These are phyloP conservation scores for Camponotus floridanus DNA, from an alignment of 1,140 invertebrate genomes.

Conservation along the genomic window DNA sequence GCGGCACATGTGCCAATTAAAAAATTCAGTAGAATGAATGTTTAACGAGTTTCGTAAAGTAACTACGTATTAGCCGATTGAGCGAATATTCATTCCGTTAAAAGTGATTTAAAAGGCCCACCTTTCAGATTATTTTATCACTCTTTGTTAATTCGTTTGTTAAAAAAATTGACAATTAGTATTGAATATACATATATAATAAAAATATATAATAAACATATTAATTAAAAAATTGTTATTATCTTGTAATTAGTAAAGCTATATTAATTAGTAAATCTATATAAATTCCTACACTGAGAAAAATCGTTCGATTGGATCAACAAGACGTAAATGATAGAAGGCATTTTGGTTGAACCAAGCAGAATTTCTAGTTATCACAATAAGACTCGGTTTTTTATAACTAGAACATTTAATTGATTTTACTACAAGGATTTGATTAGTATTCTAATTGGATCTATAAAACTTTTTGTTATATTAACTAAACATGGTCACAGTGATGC, in stretches of 20 bases:
- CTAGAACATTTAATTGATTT: no score
- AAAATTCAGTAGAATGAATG: conserved; percentile 56
- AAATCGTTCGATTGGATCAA: no score
- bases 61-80: conserved; percentile 21
- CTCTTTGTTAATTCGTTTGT: background rate
- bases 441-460: no score
- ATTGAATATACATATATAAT: background rate
- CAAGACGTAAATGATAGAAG: no score
- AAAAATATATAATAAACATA: no score
- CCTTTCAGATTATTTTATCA: conserved; percentile 31
- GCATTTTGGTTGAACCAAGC: no score
- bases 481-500: no score
- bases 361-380: no score
- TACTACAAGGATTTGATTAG: no score
- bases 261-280: background rate
- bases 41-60: conserved; percentile 51
- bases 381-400: no score
- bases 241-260: background rate
- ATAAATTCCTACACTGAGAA: background rate
- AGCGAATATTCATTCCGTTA: conserved; percentile 30
- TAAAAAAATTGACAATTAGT: conserved; percentile 27
- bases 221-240: background rate
- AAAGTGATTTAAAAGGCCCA: conserved; percentile 45
- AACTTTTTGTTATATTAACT: no score
- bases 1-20: conserved; percentile 41